Conservation (phyloP, 1,140 invertebrate genomes). For the Apocrypta bakeri region DNA sequence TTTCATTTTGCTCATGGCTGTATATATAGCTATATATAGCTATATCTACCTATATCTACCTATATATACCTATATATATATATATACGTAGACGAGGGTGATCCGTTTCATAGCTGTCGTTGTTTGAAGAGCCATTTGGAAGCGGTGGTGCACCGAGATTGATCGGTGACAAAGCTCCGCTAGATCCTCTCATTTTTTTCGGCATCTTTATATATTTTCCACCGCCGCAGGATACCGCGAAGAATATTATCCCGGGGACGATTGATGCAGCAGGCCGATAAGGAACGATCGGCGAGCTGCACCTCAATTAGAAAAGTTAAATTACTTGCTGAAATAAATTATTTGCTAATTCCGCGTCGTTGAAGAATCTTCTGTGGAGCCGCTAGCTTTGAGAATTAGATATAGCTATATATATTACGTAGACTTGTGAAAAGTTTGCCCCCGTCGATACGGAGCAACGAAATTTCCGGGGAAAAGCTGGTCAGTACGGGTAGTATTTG, state of each 20-base stretch:
- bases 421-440: background rate
- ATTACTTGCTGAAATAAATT: constrained; percentile 66
- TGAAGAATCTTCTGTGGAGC: background rate
- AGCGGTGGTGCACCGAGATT: background rate
- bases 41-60: too few species aligned
- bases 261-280: background rate
- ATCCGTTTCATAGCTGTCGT: background rate
- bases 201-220: too few species aligned
- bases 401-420: background rate
- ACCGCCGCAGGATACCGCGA: too few species aligned
- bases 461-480: background rate
- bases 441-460: background rate
- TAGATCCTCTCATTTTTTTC: too few species aligned
- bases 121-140: background rate
- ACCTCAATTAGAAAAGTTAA: constrained; percentile 64
- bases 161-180: background rate
- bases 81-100: too few species aligned
- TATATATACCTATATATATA: too few species aligned
- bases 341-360: constrained; percentile 57
- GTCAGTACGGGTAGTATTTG: too few species aligned
- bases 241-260: background rate
- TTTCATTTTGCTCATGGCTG: background rate
- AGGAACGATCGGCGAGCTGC: constrained; percentile 11
- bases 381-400: background rate
- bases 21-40: too few species aligned